Evolutionary conservation across 2,888 invertebrate genomes (phyloP).

Genomic region (Baccha elongata): DNA sequence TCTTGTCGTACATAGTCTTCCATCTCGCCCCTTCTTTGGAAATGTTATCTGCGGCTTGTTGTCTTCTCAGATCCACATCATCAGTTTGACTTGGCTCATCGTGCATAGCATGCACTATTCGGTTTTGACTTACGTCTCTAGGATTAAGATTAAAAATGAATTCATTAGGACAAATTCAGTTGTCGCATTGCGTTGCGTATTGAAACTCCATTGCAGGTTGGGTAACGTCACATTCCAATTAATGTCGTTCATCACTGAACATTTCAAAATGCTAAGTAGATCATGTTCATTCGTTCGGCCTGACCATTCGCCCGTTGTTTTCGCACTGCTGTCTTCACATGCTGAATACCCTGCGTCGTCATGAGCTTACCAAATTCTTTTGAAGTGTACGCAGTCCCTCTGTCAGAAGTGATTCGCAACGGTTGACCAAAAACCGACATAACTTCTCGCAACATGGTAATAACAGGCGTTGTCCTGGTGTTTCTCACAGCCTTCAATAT

Average conservation of each 20-base stretch:
- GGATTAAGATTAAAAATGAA: slow-evolving; percentile 69
- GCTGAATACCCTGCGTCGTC: slow-evolving; percentile 21
- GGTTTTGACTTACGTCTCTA: slow-evolving; percentile 34
- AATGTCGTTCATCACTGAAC: slow-evolving; percentile 23
- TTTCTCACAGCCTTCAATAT: slow-evolving; percentile 66
- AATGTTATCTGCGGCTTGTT: slow-evolving; percentile 38
- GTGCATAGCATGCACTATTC: slow-evolving; percentile 22
- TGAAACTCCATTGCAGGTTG: slow-evolving; percentile 65
- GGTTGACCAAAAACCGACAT: slow-evolving; percentile 55
- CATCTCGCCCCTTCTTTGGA: slow-evolving; percentile 36
- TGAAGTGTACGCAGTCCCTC: slow-evolving; percentile 61
- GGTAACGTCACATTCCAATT: slow-evolving; percentile 63
- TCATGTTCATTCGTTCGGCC: slow-evolving; percentile 26
- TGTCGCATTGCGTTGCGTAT: slow-evolving; percentile 56
- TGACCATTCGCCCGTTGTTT: slow-evolving; percentile 41
- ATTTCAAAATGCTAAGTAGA: slow-evolving; percentile 42
- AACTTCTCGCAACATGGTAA: slow-evolving; percentile 48
- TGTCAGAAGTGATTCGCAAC: slow-evolving; percentile 40
- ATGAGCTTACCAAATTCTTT: slow-evolving; percentile 33
- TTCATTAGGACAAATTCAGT: slow-evolving; percentile 57
- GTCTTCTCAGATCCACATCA: slow-evolving; percentile 1
- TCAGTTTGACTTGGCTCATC: background rate
- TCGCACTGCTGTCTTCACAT: slow-evolving; percentile 29
- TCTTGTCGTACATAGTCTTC: slow-evolving; percentile 52
- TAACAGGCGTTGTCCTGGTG: slow-evolving; percentile 70